A percentile compares a stretch with the other conserved stretches of the same genome.
These are phyloP conservation scores for Abrostola tripartita DNA, from an alignment of 2,888 invertebrate species.

Conservation along the genomic window DNA sequence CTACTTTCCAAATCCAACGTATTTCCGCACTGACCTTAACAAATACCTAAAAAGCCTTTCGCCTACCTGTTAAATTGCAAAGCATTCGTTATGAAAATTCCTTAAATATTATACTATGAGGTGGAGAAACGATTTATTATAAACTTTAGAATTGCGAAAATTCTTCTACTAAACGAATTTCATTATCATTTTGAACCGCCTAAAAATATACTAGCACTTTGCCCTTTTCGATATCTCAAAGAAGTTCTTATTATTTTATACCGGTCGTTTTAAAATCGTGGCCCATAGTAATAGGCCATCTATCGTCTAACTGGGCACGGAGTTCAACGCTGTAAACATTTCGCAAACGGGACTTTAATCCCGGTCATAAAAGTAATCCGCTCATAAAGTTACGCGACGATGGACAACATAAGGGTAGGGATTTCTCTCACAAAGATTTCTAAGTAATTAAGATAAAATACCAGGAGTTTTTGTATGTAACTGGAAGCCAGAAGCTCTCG, in stretches of 20 bases:
- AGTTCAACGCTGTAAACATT: constrained; percentile 84
- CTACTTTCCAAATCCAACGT: constrained; percentile 53
- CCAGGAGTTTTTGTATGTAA: constrained; percentile 84
- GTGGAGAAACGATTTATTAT: constrained; percentile 68
- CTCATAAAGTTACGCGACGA: constrained; percentile 87
- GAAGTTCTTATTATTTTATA: constrained; percentile 41
- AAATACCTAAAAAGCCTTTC: constrained; percentile 63
- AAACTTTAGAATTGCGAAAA: constrained; percentile 66
- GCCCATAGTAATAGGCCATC: constrained; percentile 33
- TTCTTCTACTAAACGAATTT: constrained; percentile 51
- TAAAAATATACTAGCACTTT: constrained; percentile 19
- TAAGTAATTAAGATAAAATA: constrained; percentile 88
- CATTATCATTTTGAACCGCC: constrained; percentile 40
- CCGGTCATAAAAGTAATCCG: constrained; percentile 87
- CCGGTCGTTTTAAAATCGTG: constrained; percentile 37
- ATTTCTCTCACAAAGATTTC: constrained; percentile 86
- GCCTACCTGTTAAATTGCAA: constrained; percentile 68
- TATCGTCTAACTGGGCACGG: constrained; percentile 69
- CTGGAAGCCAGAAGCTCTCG: constrained; percentile 75
- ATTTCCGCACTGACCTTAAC: constrained; percentile 61
- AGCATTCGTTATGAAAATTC: constrained; percentile 76
- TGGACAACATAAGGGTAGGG: constrained; percentile 87
- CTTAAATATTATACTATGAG: constrained; percentile 69
- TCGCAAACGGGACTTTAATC: constrained; percentile 86
- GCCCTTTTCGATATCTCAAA: constrained; percentile 29